These are phyloP conservation scores for Mamestra brassicae DNA, from an alignment of 2,888 invertebrate species.

Conservation along the genomic window DNA sequence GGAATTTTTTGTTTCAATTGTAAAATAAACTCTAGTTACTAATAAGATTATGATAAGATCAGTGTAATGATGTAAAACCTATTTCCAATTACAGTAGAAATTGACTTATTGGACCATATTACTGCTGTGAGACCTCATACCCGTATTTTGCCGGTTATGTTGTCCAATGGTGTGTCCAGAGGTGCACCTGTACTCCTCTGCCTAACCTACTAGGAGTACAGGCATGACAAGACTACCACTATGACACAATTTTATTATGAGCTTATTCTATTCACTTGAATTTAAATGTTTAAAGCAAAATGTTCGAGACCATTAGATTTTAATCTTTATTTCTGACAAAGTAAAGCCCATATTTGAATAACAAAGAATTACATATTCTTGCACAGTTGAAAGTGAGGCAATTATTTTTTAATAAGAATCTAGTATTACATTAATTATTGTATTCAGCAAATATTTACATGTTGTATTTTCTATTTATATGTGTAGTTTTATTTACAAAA, in stretches of 20 bases:
- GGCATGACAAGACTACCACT: no score
- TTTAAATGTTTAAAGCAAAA: not conserved
- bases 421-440: not conserved
- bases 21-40: not conserved
- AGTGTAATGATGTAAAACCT: not conserved
- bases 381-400: not conserved
- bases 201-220: no score
- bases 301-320: not conserved
- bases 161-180: no score
- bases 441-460: no score
- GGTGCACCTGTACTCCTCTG: no score
- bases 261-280: not conserved
- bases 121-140: no score
- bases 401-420: not conserved
- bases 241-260: no score
- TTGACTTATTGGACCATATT: no score
- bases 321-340: accelerated
- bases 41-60: not conserved
- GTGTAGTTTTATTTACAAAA: no score
- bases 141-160: no score
- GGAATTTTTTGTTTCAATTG: not conserved
- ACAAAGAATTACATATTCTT: not conserved
- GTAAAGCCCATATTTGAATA: constrained; percentile 2
- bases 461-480: no score
- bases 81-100: not conserved